A percentile compares a stretch with the other conserved stretches of the same genome.
Conservation (phyloP, 2,113 vertebrate genomes). For the Verasper variegatus region DNA sequence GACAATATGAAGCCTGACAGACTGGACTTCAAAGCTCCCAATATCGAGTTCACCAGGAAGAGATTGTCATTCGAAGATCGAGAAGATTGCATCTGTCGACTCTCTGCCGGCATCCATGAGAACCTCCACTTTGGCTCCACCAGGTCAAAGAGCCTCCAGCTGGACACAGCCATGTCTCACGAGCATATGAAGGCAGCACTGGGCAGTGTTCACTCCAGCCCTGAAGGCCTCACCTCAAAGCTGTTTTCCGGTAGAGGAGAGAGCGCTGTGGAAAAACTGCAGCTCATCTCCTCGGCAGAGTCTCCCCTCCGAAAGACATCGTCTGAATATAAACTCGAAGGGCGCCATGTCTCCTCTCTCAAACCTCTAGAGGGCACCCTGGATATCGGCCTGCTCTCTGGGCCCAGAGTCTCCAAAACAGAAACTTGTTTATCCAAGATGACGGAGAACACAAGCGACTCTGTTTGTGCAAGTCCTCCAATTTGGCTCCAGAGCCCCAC, state of each 20-base stretch:
- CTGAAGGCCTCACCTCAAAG: conserved; percentile 86
- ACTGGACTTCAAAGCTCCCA: conserved; percentile 88
- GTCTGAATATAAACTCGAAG: conserved; percentile 95
- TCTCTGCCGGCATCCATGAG: conserved; percentile 85
- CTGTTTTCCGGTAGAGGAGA: conserved; percentile 84
- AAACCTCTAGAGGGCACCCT: conserved; percentile 96
- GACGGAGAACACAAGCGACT: conserved; percentile 74
- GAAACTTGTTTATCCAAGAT: conserved; percentile 82
- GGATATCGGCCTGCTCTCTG: conserved; percentile 94
- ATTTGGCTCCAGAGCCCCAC: conserved; percentile 63
- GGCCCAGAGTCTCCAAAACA: conserved; percentile 88
- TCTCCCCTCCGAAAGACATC: conserved; percentile 90
- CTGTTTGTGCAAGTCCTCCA: conserved; percentile 37
- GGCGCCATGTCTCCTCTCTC: conserved; percentile 91
- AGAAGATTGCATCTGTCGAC: conserved; percentile 87
- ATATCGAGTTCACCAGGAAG: conserved; percentile 91
- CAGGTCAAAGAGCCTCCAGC: conserved; percentile 84
- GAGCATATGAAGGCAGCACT: conserved; percentile 84
- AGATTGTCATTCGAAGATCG: conserved; percentile 91
- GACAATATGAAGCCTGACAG: conserved; percentile 86
- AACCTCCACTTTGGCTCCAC: conserved; percentile 84
- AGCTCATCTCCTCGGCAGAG: conserved; percentile 85
- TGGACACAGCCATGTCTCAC: conserved; percentile 79
- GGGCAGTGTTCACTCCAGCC: conserved; percentile 63
- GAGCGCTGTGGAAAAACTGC: conserved; percentile 86